Evolutionary conservation across 2,113 vertebrate genomes (phyloP).

Genomic region (Lepus americanus): DNA sequence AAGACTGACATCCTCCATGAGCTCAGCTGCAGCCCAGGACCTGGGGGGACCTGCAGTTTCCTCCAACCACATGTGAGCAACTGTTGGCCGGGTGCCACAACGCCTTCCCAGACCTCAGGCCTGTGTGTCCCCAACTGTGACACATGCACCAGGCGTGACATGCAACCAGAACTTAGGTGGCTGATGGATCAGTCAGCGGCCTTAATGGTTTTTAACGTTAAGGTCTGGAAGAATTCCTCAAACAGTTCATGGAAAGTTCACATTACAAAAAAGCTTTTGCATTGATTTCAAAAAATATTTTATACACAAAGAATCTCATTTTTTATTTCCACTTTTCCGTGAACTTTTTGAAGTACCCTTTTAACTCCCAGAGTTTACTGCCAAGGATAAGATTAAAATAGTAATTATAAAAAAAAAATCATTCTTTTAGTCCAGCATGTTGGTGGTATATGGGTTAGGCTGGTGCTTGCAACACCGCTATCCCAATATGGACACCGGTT

Average conservation of each 20-base stretch:
- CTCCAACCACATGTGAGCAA: accelerated
- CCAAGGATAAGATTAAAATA: not conserved
- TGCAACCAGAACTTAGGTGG: not conserved
- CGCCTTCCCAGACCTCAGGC: not conserved
- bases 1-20: not conserved
- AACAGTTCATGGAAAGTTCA: too few relatives aligned
- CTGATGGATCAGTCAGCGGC: not conserved
- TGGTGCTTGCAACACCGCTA: too few relatives aligned
- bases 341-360: too few relatives aligned
- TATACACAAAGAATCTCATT: too few relatives aligned
- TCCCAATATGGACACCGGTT: too few relatives aligned
- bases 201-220: not conserved
- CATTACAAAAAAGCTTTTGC: too few relatives aligned
- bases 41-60: not conserved
- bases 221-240: not conserved
- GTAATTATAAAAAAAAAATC: not conserved
- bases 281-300: too few relatives aligned
- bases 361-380: not conserved
- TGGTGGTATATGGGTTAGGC: too few relatives aligned
- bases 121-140: not conserved
- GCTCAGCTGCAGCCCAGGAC: not conserved
- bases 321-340: too few relatives aligned
- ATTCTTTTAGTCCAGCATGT: not conserved
- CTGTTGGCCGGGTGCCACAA: not conserved
- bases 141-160: accelerated